Evolutionary conservation across 2,888 invertebrate species (phyloP), one percentile per base, ranked within the genome.

Genomic region (Phasia obesa): DNA sequence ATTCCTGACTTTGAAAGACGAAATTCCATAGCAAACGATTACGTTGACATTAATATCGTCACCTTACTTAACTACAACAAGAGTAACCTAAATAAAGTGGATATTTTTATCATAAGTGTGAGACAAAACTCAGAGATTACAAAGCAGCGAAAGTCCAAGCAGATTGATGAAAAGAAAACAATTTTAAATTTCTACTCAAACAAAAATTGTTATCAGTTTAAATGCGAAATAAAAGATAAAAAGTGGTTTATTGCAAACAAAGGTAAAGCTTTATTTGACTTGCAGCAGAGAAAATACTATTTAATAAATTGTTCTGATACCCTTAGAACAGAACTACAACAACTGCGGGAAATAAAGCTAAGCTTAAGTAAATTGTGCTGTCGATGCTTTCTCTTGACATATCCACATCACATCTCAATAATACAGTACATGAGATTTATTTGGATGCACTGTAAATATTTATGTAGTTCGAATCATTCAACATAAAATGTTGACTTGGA

Each of bases 101-200:
- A 51, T 73, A 42, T 81, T 64, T n/a, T 65, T 81, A 77, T 81
- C 71, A 67, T 2, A 81, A 81, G 77, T 81, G 60, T 59, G 55
- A 73, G 55, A 65, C n/a, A n/a, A 53, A 74, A 62, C 25, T 60
- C 57, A 49, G 49, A 59, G 70, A 71, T 67, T 60, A 55, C 44
- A 71, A 25, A n/a, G 17, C 27, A 51, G 31, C 42, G 60, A 59
- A 70, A 62, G 44, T 44, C 49, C 13, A 69, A 60, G 44, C 64
- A 27, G 47, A 60, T 44, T 64, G 51, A 79, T 70, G 19, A 70
- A 64, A 75, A 21, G 6, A 55, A 69, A 64, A 47, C n/a, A 38
- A n/a, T 42, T 59, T 49, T 19, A 57, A 60, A 42, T 19, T 35
- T 35, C 35, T 35, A 9, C 11, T 11, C 9, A 35, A 35, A 35